These are phyloP conservation scores for Ganaspis sp. DNA, from an alignment of 1,140 invertebrate species.

Conservation along the genomic window DNA sequence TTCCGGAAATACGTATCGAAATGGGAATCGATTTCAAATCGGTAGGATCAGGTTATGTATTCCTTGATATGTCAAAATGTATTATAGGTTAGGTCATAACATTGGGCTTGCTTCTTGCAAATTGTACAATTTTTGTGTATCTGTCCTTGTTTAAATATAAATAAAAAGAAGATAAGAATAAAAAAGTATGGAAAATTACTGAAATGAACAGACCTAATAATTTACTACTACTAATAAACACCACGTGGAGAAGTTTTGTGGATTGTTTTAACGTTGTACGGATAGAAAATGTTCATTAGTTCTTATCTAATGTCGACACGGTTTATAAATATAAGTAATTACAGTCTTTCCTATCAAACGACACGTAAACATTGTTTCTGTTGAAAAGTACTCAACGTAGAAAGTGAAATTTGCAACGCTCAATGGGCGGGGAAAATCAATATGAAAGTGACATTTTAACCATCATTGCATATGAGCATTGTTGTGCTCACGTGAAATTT, in stretches of 20 bases:
- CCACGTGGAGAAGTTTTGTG: neutral
- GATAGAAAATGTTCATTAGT: neutral
- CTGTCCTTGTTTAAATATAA: neutral
- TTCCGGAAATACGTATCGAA: no score
- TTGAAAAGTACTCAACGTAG: neutral
- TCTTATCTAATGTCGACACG: neutral
- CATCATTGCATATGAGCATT: slow-evolving; percentile 43
- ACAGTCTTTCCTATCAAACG: neutral
- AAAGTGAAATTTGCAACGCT: neutral
- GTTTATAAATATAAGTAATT: neutral
- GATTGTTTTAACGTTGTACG: neutral
- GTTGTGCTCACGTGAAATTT: neutral
- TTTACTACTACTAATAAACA: neutral
- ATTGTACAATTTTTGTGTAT: neutral
- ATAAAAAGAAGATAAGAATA: neutral
- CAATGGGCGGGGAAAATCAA: slow-evolving; percentile 65
- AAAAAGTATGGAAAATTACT: neutral
- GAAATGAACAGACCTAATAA: neutral
- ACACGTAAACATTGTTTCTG: neutral
- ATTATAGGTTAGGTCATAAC: neutral
- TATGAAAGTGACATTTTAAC: slow-evolving; percentile 60
- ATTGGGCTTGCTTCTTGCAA: neutral
- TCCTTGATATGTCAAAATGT: neutral
- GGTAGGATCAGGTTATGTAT: neutral
- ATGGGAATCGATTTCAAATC: no score